A percentile compares a stretch with the other conserved stretches of the same genome.
Evolutionary conservation across 2,797 vertebrate species (phyloP).

Genomic region (Apogon hyalosoma): DNA sequence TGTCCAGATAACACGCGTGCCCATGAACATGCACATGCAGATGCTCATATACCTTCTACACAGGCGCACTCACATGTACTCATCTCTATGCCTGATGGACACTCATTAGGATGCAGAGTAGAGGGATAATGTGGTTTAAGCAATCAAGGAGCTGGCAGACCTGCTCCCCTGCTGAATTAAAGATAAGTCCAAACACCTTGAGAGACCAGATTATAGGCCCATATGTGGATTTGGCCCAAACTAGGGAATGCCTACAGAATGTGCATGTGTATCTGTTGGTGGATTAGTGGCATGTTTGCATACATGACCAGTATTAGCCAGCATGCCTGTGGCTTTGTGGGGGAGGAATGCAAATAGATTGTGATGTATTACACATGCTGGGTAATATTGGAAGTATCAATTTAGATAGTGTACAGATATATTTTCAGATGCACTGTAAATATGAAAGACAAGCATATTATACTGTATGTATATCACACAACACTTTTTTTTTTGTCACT

Average conservation of each 20-base stretch:
- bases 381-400: no score
- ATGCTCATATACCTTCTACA: slow-evolving; percentile 11
- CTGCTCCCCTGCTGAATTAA: slow-evolving; percentile 74
- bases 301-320: slow-evolving; percentile 24
- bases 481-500: no score
- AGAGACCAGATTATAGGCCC: slow-evolving; percentile 77
- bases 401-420: slow-evolving; percentile 1
- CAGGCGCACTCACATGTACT: slow-evolving; percentile 19
- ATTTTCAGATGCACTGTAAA: background rate
- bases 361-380: slow-evolving; percentile 7
- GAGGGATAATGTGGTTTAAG: slow-evolving; percentile 77
- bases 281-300: slow-evolving; percentile 21
- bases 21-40: slow-evolving; percentile 4
- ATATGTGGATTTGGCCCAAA: slow-evolving; percentile 67
- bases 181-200: slow-evolving; percentile 78
- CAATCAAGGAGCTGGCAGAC: slow-evolving; percentile 76
- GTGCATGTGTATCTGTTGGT: slow-evolving; percentile 14
- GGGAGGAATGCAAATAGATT: slow-evolving; percentile 18
- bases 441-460: no score
- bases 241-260: slow-evolving; percentile 18
- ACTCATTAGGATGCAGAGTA: slow-evolving; percentile 76
- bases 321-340: slow-evolving; percentile 30
- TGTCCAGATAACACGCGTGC: slow-evolving; percentile 19
- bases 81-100: slow-evolving; percentile 68
- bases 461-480: no score